phyloP scores from a whole-genome alignment of 2,888 invertebrate species.

The Drosophila colorata region DNA sequence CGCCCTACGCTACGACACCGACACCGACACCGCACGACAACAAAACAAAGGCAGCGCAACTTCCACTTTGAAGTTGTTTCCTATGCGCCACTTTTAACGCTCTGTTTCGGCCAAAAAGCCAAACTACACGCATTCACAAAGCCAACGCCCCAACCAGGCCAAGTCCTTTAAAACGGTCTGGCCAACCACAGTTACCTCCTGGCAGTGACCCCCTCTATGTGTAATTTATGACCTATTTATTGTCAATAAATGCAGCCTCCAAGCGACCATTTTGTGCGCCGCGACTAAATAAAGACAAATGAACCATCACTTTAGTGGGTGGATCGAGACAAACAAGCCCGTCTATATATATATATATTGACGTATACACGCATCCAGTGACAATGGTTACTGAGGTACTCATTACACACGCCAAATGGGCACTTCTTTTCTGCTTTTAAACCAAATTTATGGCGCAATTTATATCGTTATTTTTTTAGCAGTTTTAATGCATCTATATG shows the following conservation, averaged over 20 bases:
- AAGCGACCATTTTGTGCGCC: slow-evolving; percentile 73
- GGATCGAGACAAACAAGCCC: slow-evolving; percentile 34
- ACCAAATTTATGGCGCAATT: slow-evolving; percentile 50
- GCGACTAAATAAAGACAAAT: slow-evolving; percentile 76
- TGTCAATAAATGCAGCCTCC: slow-evolving; percentile 79
- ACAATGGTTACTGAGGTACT: slow-evolving; percentile 38
- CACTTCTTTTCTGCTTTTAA: slow-evolving; percentile 41
- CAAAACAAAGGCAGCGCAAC: slow-evolving; percentile 43
- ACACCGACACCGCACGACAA: slow-evolving; percentile 23
- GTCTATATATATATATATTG: slow-evolving; percentile 8
- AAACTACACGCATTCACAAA: slow-evolving; percentile 10
- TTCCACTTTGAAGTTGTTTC: slow-evolving; percentile 66
- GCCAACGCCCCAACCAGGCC: not conserved
- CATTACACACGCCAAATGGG: slow-evolving; percentile 53
- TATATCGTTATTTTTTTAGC: slow-evolving; percentile 34
- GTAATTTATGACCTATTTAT: slow-evolving; percentile 77
- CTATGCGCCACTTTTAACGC: slow-evolving; percentile 21
- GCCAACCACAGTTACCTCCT: not conserved
- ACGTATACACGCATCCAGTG: slow-evolving; percentile 10
- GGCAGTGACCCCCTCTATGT: slow-evolving; percentile 5
- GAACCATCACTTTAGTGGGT: slow-evolving; percentile 70
- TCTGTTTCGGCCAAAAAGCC: slow-evolving; percentile 5
- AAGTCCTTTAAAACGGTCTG: slow-evolving; percentile 23
- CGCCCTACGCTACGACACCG: not conserved
- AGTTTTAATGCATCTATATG: slow-evolving; percentile 30